Conservation (phyloP, 2,797 vertebrate species). For the Myripristis jacobus region DNA sequence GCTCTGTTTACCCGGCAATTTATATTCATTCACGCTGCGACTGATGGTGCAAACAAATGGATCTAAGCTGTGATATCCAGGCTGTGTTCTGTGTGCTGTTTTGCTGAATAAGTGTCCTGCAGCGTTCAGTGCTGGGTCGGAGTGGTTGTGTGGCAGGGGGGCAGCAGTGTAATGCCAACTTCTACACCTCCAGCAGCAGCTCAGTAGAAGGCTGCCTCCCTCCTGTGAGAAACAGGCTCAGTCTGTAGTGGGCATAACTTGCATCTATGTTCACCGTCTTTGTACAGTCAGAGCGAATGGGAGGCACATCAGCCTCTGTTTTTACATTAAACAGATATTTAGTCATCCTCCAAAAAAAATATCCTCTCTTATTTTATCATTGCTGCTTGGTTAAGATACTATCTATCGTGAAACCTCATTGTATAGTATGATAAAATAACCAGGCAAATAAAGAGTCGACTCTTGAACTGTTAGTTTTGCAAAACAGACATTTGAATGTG, state of each 20-base stretch:
- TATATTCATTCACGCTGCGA: background rate
- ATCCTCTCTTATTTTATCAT: background rate
- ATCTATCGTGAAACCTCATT: background rate
- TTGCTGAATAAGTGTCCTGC: conserved; percentile 15
- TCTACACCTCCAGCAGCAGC: conserved; percentile 63
- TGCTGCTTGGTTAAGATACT: background rate
- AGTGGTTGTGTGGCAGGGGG: background rate
- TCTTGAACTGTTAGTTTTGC: background rate
- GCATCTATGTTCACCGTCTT: conserved; percentile 40
- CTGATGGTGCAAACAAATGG: conserved; percentile 21
- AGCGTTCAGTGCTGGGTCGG: conserved; percentile 12
- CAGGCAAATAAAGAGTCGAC: conserved; percentile 7
- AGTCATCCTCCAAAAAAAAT: background rate
- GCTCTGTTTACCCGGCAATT: conserved; percentile 17
- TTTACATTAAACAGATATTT: conserved; percentile 1
- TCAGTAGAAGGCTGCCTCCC: conserved; percentile 30
- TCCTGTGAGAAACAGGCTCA: conserved; percentile 37
- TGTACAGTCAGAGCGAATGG: conserved; percentile 32
- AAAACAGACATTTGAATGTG: conserved; percentile 3
- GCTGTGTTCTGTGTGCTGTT: background rate
- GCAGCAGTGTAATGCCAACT: conserved; percentile 49
- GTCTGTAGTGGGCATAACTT: conserved; percentile 49
- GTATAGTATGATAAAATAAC: background rate
- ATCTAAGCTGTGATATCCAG: conserved; percentile 8
- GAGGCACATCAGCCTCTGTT: conserved; percentile 21